Conservation (phyloP, 2,797 vertebrate genomes). For the Sphaeramia orbicularis region DNA sequence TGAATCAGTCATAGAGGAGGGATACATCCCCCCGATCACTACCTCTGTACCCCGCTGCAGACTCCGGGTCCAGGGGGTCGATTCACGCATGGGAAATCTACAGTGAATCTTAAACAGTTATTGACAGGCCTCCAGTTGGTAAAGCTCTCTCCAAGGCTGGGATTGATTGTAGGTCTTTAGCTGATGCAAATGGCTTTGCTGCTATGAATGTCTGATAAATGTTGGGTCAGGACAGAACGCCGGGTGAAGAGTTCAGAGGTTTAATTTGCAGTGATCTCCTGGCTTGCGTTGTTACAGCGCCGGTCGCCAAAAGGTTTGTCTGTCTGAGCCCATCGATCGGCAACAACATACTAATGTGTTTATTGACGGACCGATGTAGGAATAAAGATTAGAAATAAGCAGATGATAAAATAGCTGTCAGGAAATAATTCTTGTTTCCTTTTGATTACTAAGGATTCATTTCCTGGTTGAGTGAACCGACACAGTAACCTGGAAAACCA, state of each 20-base stretch:
- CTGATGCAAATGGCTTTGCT: constrained; percentile 65
- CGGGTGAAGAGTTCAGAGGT: constrained; percentile 75
- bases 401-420: constrained; percentile 48
- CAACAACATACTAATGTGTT: constrained; percentile 69
- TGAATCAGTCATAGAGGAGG: background rate
- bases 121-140: constrained; percentile 69
- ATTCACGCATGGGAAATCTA: constrained; percentile 60
- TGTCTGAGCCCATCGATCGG: constrained; percentile 57
- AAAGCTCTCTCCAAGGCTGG: constrained; percentile 53
- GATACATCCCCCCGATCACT: constrained; percentile 36
- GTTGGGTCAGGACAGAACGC: constrained; percentile 38
- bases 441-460: constrained; percentile 28
- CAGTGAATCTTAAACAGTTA: constrained; percentile 68
- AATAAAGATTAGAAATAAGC: constrained; percentile 52
- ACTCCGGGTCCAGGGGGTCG: constrained; percentile 20
- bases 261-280: constrained; percentile 58
- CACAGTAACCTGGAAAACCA: background rate
- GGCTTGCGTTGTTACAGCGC: constrained; percentile 37
- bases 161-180: constrained; percentile 70
- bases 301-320: constrained; percentile 40
- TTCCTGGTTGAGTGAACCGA: background rate
- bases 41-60: constrained; percentile 24
- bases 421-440: constrained; percentile 20
- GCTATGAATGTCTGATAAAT: constrained; percentile 78
- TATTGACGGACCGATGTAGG: constrained; percentile 57